Base-by-base conservation (phyloP, 1,140 invertebrate species). In the Micrasema minimum region DNA sequence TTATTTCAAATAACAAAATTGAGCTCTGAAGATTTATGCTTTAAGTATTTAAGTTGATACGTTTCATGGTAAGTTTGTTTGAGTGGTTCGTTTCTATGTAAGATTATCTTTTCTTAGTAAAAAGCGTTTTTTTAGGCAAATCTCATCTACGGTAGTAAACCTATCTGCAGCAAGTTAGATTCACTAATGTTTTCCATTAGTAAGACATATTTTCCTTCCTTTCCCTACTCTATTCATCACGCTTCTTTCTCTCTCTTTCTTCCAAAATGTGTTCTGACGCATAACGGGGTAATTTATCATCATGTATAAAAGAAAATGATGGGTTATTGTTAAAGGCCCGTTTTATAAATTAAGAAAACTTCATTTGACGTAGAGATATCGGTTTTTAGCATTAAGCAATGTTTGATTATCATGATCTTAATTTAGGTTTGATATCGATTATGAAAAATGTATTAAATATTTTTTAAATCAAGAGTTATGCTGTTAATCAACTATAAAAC, bases 111-210 rank as follows among this genome's bases (percentile, higher is more conserved):
- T 31, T 31, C 2, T n/a, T n/a, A n/a, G 26, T 31, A 31, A 31
- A 31, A 31, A 31, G 7, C 26, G 26, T 31, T 31, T 31, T 43
- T 3, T 43, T n/a, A 43, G 14, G 41, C 41, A 43, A 43, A 43
- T 2, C 41, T 16, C 11, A 43, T 43, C 14, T 43, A 38, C 37
- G 10, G 41, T 43, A 43, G 41, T 3, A 12, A 43, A 3, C 41
- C 41, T n/a, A 43, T 11, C 41, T 43, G 10, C 11, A 16, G 64
- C 53, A 48, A 62, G 43, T 67, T 72, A 72, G 51, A 66, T 53
- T 62, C 61, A 71, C 70, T 72, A 72, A 72, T 72, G 70, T 53
- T 45, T 67, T 72, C 64, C 70, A 72, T 72, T 72, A 72, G 70
- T 67, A 66, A 72, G 70, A 72, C 70, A 72, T 62, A 72, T 72